Evolutionary conservation across 2,797 vertebrate species (phyloP), one percentile per base, ranked within the genome.

Genomic region (Xenopus petersii): DNA sequence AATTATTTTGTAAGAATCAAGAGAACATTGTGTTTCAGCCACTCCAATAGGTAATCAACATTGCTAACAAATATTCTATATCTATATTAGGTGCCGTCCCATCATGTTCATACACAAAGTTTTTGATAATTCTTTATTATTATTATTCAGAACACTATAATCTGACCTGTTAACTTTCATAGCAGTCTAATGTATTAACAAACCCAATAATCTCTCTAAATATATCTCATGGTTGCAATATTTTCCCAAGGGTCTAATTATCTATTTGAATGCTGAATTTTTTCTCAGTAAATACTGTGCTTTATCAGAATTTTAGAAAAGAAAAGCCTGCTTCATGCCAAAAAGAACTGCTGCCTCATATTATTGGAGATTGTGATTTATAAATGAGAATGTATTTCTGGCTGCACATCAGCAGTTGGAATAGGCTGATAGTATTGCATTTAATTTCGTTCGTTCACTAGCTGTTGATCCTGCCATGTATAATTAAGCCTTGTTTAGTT

Each of bases 401-500:
- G 76, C 76, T 78, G 76, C 64, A 74, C 72, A 78, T 74, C 71
- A 59, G 60, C 67, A 58, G 47, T 73, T 73, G 71, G 66, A 78
- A 78, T 69, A 65, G 60, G 60, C 71, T 73, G 71, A 74, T 78
- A 74, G 61, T 73, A 74, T 78, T 73, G 66, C 76, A 73, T 78
- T 69, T 78, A 73, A 78, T 78, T 78, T 78, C 60, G 75, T 78
- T 78, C 76, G 73, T 78, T 78, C 71, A 73, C 54, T 42, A 78
- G 72, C 66, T 73, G 66, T 71, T 73, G 65, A 74, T 69, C 49
- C 64, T 78, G 76, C 76, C 71, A 78, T 10, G 61, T 71, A 73
- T 73, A 78, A 78, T 78, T 78, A 78, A 42, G 64, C 64, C 70
- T 66, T 70, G 66, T 74, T 78, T 74, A 78, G 76, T 73, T 78